Evolutionary conservation across 2,113 vertebrate species (phyloP).

Genomic region (Shinisaurus crocodilurus): DNA sequence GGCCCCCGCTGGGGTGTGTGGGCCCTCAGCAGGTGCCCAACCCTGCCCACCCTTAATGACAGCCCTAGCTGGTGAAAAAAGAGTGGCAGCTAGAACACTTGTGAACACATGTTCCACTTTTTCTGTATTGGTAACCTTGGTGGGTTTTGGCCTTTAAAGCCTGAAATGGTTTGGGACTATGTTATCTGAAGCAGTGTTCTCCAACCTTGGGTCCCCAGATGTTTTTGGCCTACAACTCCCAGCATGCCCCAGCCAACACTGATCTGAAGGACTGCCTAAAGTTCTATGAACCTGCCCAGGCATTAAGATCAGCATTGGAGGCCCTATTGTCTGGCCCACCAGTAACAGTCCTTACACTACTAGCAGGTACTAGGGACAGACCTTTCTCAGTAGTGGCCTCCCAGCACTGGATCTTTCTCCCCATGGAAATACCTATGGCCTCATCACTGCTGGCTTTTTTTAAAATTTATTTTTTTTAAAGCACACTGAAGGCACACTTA

Average conservation of each 20-base stretch:
- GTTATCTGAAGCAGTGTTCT: too few species aligned
- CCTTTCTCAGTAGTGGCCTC: neutral
- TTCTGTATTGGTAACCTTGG: neutral
- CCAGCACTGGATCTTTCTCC: neutral
- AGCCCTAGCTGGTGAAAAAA: too few species aligned
- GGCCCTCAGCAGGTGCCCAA: too few species aligned
- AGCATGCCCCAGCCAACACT: too few species aligned
- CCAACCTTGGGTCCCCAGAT: too few species aligned
- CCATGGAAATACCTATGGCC: neutral
- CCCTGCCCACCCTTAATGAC: too few species aligned
- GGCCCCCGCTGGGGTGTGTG: too few species aligned
- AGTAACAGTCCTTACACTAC: neutral
- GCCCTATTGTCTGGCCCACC: neutral
- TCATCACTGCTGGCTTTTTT: neutral
- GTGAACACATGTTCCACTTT: neutral
- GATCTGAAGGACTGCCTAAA: too few species aligned
- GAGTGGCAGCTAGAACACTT: too few species aligned
- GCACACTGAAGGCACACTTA: too few species aligned
- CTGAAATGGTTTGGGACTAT: neutral
- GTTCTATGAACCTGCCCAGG: neutral
- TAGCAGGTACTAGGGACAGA: neutral
- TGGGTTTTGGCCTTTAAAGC: neutral
- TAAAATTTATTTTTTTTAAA: neutral
- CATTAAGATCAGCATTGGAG: neutral
- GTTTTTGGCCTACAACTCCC: too few species aligned